Evolutionary conservation across 2,888 invertebrate species (phyloP).

Genomic region (Notocelia uddmanniana): DNA sequence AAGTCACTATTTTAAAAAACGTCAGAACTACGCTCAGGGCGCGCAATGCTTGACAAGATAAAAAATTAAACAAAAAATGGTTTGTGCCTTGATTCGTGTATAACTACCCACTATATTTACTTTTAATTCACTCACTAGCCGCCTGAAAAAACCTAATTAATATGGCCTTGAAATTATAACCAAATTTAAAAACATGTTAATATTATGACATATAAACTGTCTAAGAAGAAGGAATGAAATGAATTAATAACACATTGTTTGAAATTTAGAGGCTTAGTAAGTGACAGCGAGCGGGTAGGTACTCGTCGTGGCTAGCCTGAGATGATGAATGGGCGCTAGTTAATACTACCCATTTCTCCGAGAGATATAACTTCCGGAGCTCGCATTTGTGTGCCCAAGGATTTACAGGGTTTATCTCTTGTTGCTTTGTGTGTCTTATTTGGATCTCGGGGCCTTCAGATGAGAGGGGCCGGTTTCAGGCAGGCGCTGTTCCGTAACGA

Average conservation of each 20-base stretch:
- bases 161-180: too few relatives aligned
- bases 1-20: too few relatives aligned
- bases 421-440: constrained; percentile 66
- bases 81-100: too few relatives aligned
- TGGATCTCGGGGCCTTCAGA: constrained; percentile 55
- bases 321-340: constrained; percentile 43
- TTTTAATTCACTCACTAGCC: neutral
- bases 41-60: too few relatives aligned
- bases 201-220: neutral
- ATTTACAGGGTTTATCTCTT: constrained; percentile 67
- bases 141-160: too few relatives aligned
- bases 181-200: neutral
- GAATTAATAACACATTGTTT: constrained; percentile 19
- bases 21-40: too few relatives aligned
- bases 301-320: constrained; percentile 35
- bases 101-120: too few relatives aligned
- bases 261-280: constrained; percentile 35
- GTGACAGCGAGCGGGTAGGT: constrained; percentile 32
- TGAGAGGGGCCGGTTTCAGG: constrained; percentile 19
- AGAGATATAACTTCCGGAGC: constrained; percentile 51
- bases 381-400: constrained; percentile 67
- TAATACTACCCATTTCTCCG: constrained; percentile 38
- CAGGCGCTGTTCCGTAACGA: constrained; percentile 29
- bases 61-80: too few relatives aligned
- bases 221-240: neutral